Conservation (phyloP, 1,140 invertebrate genomes). For the Planococcus citri region DNA sequence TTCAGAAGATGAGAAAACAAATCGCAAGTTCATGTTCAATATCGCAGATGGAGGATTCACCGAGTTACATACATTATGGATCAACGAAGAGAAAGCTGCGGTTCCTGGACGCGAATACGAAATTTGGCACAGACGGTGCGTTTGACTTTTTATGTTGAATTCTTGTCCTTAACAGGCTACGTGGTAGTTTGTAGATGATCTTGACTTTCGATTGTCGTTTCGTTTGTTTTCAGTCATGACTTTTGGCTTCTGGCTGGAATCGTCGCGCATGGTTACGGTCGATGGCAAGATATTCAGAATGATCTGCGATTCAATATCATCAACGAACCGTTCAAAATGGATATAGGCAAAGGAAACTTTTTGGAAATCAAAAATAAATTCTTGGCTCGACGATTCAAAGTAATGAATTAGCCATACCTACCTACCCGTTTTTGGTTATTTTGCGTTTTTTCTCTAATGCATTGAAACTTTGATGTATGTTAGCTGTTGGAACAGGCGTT, state of each 20-base stretch:
- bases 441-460: too few species aligned
- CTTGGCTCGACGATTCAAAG: constrained; percentile 92
- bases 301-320: constrained; percentile 93
- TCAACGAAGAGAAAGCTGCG: constrained; percentile 94
- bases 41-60: constrained; percentile 99
- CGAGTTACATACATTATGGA: constrained; percentile 95
- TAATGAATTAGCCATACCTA: too few species aligned
- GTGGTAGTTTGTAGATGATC: too few species aligned
- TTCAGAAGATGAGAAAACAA: constrained; percentile 43
- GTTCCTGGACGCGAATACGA: constrained; percentile 89
- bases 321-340: constrained; percentile 99
- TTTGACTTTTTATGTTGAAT: too few species aligned
- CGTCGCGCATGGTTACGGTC: constrained; percentile 95
- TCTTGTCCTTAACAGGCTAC: too few species aligned
- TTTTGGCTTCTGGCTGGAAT: constrained; percentile 99
- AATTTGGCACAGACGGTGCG: constrained; percentile 75
- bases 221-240: constrained; percentile 68
- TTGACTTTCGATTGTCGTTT: too few species aligned
- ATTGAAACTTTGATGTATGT: neutral
- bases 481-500: constrained; percentile 90
- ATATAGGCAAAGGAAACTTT: constrained; percentile 95
- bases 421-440: too few species aligned
- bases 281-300: constrained; percentile 99
- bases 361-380: constrained; percentile 99
- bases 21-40: constrained; percentile 98